Conservation (phyloP, 1,140 invertebrate species). For the Heterodera carotae region DNA sequence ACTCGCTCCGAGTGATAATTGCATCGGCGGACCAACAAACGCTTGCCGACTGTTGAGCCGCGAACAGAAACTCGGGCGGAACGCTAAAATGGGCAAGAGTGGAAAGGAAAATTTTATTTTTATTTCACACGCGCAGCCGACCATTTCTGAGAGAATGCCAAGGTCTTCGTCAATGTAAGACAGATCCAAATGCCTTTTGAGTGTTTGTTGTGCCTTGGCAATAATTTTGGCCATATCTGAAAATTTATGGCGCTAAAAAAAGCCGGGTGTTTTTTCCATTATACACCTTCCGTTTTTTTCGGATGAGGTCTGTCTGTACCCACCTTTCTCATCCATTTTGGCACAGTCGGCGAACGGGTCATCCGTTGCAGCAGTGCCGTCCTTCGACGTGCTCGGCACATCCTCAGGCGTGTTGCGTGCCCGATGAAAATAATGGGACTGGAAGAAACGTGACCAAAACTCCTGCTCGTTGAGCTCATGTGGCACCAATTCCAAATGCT, state of each 20-base stretch:
- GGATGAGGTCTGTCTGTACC: too few species aligned
- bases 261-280: too few species aligned
- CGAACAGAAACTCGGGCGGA: slow-evolving; percentile 2
- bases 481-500: slow-evolving; percentile 94
- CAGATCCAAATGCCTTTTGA: slow-evolving; percentile 37
- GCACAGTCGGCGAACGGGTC: slow-evolving; percentile 56
- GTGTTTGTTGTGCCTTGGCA: slow-evolving; percentile 30
- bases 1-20: slow-evolving; percentile 64
- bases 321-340: slow-evolving; percentile 54
- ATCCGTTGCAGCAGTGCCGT: neutral
- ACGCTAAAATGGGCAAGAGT: slow-evolving; percentile 22
- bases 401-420: slow-evolving; percentile 72
- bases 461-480: slow-evolving; percentile 89
- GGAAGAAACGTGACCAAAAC: slow-evolving; percentile 99
- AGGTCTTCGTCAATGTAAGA: slow-evolving; percentile 45
- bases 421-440: slow-evolving; percentile 98
- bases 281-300: too few species aligned
- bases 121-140: slow-evolving; percentile 3
- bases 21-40: slow-evolving; percentile 52
- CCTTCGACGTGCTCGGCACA: slow-evolving; percentile 48
- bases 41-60: slow-evolving; percentile 32
- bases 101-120: neutral
- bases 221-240: slow-evolving; percentile 42
- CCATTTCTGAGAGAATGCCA: slow-evolving; percentile 53
- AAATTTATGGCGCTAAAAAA: too few species aligned